Conservation (phyloP, 2,888 invertebrate genomes). For the Linhomoeus sp. region DNA sequence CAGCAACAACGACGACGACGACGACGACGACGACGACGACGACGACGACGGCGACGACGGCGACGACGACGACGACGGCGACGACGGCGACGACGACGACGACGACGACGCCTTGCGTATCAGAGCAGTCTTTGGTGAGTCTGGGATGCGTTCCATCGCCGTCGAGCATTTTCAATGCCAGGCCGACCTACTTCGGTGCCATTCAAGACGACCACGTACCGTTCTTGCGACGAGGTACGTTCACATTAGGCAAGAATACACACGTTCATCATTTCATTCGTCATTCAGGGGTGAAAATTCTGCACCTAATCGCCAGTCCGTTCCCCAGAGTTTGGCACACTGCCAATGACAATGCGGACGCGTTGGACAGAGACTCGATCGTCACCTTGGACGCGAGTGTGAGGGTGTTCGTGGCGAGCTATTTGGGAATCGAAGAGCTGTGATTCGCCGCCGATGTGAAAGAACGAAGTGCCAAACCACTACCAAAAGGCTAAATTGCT, state of each 20-base stretch:
- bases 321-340: conserved; percentile 87
- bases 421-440: no score
- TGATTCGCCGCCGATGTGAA: no score
- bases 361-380: conserved; percentile 55
- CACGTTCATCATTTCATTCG: not conserved
- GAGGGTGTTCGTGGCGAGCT: conserved; percentile 64
- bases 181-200: conserved; percentile 11
- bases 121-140: conserved; percentile 20
- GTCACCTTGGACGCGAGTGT: conserved; percentile 76
- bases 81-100: no score
- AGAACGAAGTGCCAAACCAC: no score
- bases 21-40: no score
- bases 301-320: conserved; percentile 74
- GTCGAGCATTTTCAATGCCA: conserved; percentile 17
- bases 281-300: conserved; percentile 55
- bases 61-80: no score
- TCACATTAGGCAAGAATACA: no score
- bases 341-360: conserved; percentile 49
- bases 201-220: conserved; percentile 84
- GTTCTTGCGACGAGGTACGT: conserved; percentile 38
- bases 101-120: not conserved
- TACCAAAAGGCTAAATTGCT: no score
- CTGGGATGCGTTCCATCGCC: conserved; percentile 17
- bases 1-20: no score
- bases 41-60: no score